phyloP scores from a whole-genome alignment of 2,797 vertebrate genomes.

The Leucoraja ocellata region DNA sequence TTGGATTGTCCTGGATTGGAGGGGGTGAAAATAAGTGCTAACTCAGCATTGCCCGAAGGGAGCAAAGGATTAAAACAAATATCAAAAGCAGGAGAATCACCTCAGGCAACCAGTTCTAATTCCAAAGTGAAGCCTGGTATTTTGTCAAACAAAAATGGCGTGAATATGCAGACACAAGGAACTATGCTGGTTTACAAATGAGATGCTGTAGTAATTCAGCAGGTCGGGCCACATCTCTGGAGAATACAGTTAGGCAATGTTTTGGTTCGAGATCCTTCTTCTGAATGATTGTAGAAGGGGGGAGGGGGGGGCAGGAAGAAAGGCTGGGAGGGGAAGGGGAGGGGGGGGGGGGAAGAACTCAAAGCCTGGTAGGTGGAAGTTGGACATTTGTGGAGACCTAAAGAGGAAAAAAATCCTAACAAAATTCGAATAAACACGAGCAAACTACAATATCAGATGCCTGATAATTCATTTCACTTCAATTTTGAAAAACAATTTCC shows the following conservation, averaged over 20 bases:
- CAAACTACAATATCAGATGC: neutral
- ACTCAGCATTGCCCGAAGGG: neutral
- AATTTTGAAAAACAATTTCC: neutral
- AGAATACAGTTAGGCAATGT: too few relatives aligned
- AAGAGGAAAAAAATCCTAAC: neutral
- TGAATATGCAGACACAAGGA: neutral
- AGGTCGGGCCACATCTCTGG: too few relatives aligned
- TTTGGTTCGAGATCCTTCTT: too few relatives aligned
- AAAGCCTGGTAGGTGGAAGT: too few relatives aligned
- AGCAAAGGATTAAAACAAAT: neutral
- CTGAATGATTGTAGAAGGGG: too few relatives aligned
- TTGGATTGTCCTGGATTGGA: neutral
- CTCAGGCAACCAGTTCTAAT: neutral
- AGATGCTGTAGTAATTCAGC: too few relatives aligned
- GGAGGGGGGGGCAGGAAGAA: too few relatives aligned
- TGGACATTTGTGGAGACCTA: neutral
- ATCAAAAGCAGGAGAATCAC: neutral
- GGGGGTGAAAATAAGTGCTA: neutral
- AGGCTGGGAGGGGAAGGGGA: too few relatives aligned
- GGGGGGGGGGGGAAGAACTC: too few relatives aligned
- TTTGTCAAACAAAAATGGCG: neutral
- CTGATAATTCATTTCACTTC: neutral
- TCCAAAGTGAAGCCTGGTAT: neutral
- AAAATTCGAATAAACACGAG: neutral
- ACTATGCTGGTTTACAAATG: too few relatives aligned